Base-by-base conservation (phyloP, 64 coral and sea anemone species). In the Platygyra sinensis region DNA sequence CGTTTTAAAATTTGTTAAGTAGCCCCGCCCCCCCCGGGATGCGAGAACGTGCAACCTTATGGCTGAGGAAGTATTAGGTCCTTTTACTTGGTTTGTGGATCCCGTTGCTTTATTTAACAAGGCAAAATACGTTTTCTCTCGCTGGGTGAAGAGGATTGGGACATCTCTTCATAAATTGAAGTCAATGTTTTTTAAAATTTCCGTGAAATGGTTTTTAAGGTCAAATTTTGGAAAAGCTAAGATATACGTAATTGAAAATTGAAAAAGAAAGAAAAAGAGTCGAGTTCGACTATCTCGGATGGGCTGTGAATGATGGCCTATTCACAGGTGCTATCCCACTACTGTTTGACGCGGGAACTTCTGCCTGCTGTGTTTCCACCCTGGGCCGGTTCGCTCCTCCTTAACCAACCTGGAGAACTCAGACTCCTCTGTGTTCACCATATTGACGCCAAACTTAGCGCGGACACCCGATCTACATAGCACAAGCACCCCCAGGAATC, bases 341-440 rank as follows among this genome's bases (percentile, higher is more conserved):
- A 87, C 91, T 93, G 91, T 93, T 83, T 38, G 87, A 93, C 86
- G 91, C 91, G 91, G 86, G 86, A 93, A 81, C 93, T 94, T 94
- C 90, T 89, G 93, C 80, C 87, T 94, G 93, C 93, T 94, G 80
- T 90, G 93, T 94, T 94, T 94, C 93, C 93, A 90, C 88, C 93
- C 93, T 94, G 60, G 93, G 80, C 92, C 87, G 80, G 31, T 94
- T 80, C 87, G 80, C 81, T 89, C 80, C 86, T 94, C 92, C 83
- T 86, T 94, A 94, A 84, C 77, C 76, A 94, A 94, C 92, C 92
- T 94, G 92, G 92, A 85, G 52, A 85, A 20, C 50, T 63, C 60
- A 85, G 59, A 86, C 61, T 94, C 72, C 86, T 86, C 60, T 62
- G 60, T 49, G 63, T 69, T 62, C 80, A 89, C 92, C 91, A 93